phyloP scores from a whole-genome alignment of 2,113 vertebrate genomes.

The Sylvicapra grimmia region DNA sequence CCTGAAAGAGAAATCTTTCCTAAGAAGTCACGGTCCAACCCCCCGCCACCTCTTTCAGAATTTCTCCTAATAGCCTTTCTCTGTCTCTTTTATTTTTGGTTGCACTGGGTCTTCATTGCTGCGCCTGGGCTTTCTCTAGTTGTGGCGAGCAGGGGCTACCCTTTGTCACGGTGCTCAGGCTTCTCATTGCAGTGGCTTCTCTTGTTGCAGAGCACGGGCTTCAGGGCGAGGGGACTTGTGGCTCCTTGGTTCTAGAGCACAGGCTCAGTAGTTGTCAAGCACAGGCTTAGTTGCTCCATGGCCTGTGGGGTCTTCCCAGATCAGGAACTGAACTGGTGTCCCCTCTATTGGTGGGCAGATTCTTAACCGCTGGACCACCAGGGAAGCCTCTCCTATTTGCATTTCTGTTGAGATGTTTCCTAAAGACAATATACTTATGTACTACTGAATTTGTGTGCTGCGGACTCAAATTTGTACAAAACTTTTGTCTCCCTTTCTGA shows the following conservation, averaged over 20 bases:
- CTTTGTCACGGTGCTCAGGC: rapidly evolving
- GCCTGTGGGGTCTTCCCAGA: not conserved
- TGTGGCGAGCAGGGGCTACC: rapidly evolving
- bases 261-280: not conserved
- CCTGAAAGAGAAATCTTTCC: not conserved
- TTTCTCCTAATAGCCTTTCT: not conserved
- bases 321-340: not conserved
- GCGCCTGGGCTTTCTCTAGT: not conserved
- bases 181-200: not conserved
- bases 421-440: not conserved
- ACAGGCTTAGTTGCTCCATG: not conserved
- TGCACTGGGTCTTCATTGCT: not conserved
- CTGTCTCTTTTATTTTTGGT: not conserved
- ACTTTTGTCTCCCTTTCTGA: not conserved
- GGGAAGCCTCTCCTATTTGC: not conserved
- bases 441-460: not conserved
- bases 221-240: not conserved
- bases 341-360: not conserved
- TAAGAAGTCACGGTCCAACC: not conserved
- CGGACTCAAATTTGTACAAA: not conserved
- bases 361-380: not conserved
- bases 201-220: not conserved
- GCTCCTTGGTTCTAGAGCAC: not conserved
- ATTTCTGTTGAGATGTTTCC: not conserved
- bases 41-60: not conserved